Evolutionary conservation across 2,888 invertebrate species (phyloP), one percentile per base, ranked within the genome.

Genomic region (Apodemia hepburni): DNA sequence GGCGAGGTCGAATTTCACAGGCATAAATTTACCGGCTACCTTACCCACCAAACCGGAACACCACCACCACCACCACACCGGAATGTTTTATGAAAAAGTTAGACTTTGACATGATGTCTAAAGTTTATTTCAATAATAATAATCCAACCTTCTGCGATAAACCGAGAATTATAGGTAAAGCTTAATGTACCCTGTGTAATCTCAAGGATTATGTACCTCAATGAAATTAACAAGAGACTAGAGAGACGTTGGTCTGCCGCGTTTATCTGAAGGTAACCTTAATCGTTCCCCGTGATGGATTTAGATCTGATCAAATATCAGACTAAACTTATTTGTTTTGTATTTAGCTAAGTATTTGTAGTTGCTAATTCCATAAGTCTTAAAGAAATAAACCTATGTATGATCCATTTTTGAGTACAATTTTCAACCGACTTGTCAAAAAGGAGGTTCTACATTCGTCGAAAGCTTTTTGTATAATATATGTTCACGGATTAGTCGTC

Each of bases 141-240:
- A 38, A 45, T 38, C 38, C n/a, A n/a, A 15, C 2, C 6, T n/a
- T 45, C 45, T n/a, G n/a, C n/a, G n/a, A 45, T 45, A 45, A 45
- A 4, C n/a, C 45, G 45, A n/a, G 45, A 45, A 7, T 45, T 45
- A 45, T 45, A 38, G 38, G n/a, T 45, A n/a, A 42, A 45, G 45
- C 45, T 45, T 45, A 45, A 45, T n/a, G n/a, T 45, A n/a, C n/a
- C 42, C n/a, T n/a, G n/a, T n/a, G 45, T 45, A 45, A 45, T 45
- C 45, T n/a, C 15, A 45, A 2, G 45, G 45, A 45, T 45, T 47
- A 8, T 47, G 47, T 47, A 17, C 47, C n/a, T 47, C 17, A 45
- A 17, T 47, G 47, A 47, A 47, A 47, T 47, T 17, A 47, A 47
- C 47, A 47, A 47, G 47, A 47, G n/a, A n/a, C n/a, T n/a, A n/a